Evolutionary conservation across 2,888 invertebrate species (phyloP).

Genomic region (Glyphotaelius pellucidus): DNA sequence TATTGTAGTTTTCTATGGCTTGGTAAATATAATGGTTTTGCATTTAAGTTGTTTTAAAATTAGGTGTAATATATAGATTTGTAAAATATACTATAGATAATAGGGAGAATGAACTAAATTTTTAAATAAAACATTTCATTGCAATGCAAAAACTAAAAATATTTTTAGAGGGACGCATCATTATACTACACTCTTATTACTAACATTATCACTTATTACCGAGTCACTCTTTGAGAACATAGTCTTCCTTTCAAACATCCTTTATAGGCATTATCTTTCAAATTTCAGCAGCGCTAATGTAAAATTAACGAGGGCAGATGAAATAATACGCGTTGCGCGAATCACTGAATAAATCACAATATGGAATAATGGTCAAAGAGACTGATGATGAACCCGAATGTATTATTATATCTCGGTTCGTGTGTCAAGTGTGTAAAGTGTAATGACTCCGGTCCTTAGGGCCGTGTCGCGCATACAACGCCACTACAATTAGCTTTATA

Average conservation of each 20-base stretch:
- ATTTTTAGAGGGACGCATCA: no score
- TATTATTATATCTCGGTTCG: slow-evolving; percentile 5
- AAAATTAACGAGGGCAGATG: background rate
- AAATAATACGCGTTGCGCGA: background rate
- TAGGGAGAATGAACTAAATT: no score
- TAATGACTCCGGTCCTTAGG: background rate
- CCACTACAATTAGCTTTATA: slow-evolving; percentile 34
- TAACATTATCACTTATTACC: background rate
- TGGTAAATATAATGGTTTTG: no score
- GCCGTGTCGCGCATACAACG: background rate
- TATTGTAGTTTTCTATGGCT: no score
- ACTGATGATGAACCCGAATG: slow-evolving; percentile 34
- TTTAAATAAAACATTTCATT: no score
- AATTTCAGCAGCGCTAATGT: background rate
- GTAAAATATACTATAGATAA: no score
- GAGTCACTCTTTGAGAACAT: background rate
- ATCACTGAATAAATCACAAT: slow-evolving; percentile 4
- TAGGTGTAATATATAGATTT: no score
- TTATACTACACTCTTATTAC: background rate
- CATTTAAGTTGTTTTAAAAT: no score
- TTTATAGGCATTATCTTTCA: background rate
- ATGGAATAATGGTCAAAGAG: slow-evolving; percentile 36
- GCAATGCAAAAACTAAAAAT: no score
- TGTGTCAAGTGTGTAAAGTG: slow-evolving; percentile 17
- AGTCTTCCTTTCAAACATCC: background rate